Evolutionary conservation across 2,888 invertebrate species (phyloP), one percentile per base, ranked within the genome.

Genomic region (Tryphoninae sp.): DNA sequence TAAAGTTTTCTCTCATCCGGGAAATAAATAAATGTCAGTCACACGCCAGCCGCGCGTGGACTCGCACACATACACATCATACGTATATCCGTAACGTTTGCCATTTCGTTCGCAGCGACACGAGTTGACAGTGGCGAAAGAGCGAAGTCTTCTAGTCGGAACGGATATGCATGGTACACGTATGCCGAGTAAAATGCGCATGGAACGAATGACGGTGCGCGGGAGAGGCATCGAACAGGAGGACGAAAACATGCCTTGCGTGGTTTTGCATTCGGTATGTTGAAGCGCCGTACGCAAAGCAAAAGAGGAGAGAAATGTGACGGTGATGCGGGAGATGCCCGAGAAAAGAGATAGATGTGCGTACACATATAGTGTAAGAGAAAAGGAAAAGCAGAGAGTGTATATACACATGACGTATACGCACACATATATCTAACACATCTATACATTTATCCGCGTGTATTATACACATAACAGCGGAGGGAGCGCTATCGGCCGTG

Each of bases 401-500:
- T 65, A 65, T 58, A 53, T 45, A 33, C 40, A 22, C 22, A 68
- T 23, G 19, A 65, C 33, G 59, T n/a, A 61, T 13, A 61, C 23
- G 13, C 55, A 19, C 22, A 64, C 55, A 53, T 4, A 64, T n/a
- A 74, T 16, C 33, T 62, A 64, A 22, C 16, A n/a, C 8, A 59
- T 23, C 11, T 55, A n/a, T 61, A 26, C n/a, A 51, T 13, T n/a
- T 16, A 51, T 51, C 16, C 51, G 51, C 51, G 51, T 16, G 2
- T 51, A 51, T 33, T 33, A 42, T 33, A n/a, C 9, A 59, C 13
- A 49, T 61, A 59, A 26, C 0, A 61, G n/a, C n/a, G 22, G 84
- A 84, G 83, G 86, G 86, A 84, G 86, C 85, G 89, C 87, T 89
- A 90, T 90, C 90, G 88, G 88, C 87, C 89, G 90, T 90, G 89